Evolutionary conservation across 2,113 vertebrate species (phyloP), one percentile per base, ranked within the genome.

Genomic region (Puma concolor): DNA sequence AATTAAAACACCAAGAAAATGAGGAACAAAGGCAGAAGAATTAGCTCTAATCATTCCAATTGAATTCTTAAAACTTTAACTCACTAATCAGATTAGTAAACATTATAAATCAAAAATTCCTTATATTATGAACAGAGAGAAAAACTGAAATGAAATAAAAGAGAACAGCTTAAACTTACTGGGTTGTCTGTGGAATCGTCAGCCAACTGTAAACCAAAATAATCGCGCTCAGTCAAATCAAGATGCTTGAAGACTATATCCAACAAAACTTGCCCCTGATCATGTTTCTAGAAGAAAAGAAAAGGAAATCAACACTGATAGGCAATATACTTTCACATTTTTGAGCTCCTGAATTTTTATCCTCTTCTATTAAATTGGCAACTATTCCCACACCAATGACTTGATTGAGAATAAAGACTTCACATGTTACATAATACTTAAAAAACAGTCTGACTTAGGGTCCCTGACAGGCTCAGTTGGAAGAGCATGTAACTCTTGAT

Each of bases 141-240:
- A 96, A 96, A 74, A 50, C 14, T 57, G 71, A 76, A 95, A 94
- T 38, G 52, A 98, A 92, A 19, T 3, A 0, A 95, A 96, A 89
- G 3, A 76, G 13, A 97, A 81, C 6, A 67, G 31, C 52, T 88
- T 91, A 72, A 92, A 99, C 99, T 99, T 98, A 99, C 99, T 97
- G 99, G 99, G 92, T 99, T 99, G 97, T 99, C 99, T 96, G 99
- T 99, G 96, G 99, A 99, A 98, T 99, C 99, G 92, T 99, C 99
- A 94, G 99, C 98, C 99, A 99, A 98, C 98, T 99, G 99, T 98
- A 99, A 99, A 98, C 99, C 99, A 98, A 99, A 99, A 98, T 99
- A 99, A 98, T 99, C 99, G 98, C 99, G 99, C 98, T 99, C 99
- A 6, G 99, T 99, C 99, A 99, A 99, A 99, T 99, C 99, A 89